These are phyloP conservation scores for Cyanoderma ruficeps DNA, from an alignment of 2,113 vertebrate species.

Conservation along the genomic window DNA sequence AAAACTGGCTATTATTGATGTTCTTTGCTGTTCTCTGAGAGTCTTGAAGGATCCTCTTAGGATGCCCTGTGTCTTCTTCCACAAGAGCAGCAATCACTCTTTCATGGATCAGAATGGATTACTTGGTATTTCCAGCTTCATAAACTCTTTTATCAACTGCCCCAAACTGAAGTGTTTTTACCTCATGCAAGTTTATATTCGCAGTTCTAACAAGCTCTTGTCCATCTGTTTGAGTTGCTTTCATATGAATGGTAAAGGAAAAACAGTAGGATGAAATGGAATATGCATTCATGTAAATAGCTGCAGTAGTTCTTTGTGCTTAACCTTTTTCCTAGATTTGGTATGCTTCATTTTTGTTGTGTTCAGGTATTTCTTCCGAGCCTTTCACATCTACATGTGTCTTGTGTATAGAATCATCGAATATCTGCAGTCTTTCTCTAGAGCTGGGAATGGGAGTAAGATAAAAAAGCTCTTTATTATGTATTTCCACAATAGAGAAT, in stretches of 20 bases:
- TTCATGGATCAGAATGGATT: constrained; percentile 84
- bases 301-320: constrained; percentile 84
- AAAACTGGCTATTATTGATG: constrained; percentile 88
- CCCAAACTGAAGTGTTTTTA: constrained; percentile 84
- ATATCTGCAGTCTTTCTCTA: constrained; percentile 84
- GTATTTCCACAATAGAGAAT: constrained; percentile 86
- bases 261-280: constrained; percentile 88
- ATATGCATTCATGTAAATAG: constrained; percentile 85
- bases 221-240: constrained; percentile 82
- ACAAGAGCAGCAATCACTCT: constrained; percentile 86
- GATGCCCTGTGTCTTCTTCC: constrained; percentile 88
- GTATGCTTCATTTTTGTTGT: constrained; percentile 88
- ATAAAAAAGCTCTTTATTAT: constrained; percentile 87
- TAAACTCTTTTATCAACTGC: constrained; percentile 85
- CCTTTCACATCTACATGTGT: constrained; percentile 86
- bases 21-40: constrained; percentile 84
- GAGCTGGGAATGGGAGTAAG: constrained; percentile 80
- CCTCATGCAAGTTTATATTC: constrained; percentile 85
- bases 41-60: constrained; percentile 87
- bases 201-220: constrained; percentile 89
- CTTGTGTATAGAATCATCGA: constrained; percentile 87
- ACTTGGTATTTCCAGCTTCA: constrained; percentile 91
- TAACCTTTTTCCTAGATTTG: constrained; percentile 84
- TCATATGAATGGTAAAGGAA: constrained; percentile 85
- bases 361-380: constrained; percentile 85